phyloP scores from a whole-genome alignment of 2,888 invertebrate species.

The Molorchus minor region DNA sequence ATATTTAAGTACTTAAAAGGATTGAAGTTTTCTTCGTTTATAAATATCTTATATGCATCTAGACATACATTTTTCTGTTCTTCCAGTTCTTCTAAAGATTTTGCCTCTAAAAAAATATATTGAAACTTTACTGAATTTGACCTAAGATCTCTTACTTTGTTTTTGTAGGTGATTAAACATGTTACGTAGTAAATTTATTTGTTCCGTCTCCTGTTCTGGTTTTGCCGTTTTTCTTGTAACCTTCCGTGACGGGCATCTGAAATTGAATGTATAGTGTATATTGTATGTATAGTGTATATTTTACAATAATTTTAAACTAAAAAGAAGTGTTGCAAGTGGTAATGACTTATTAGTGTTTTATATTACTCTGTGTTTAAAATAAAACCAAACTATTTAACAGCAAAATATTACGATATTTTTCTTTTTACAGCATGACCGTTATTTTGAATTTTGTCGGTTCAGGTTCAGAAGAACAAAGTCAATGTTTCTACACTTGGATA shows the following conservation, averaged over 20 bases:
- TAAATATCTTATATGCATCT: not conserved
- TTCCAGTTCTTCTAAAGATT: not conserved
- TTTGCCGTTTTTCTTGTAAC: slow-evolving; percentile 22
- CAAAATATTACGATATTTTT: too few relatives aligned
- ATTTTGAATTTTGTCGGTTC: not conserved
- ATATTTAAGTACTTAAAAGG: slow-evolving; percentile 24
- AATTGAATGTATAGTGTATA: slow-evolving; percentile 14
- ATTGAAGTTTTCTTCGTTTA: slow-evolving; percentile 3
- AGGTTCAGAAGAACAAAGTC: too few relatives aligned
- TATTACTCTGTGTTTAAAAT: not conserved
- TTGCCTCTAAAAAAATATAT: not conserved
- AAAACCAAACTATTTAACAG: not conserved
- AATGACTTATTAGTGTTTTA: too few relatives aligned
- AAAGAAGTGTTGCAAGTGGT: too few relatives aligned
- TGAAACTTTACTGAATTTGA: not conserved
- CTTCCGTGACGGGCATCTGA: slow-evolving; percentile 39
- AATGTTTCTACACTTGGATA: too few relatives aligned
- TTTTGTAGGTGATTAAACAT: not conserved
- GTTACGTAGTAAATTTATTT: slow-evolving; percentile 6
- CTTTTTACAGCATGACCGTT: too few relatives aligned
- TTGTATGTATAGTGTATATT: not conserved
- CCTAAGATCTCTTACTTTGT: slow-evolving; percentile 1
- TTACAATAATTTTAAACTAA: not conserved
- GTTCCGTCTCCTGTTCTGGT: slow-evolving; percentile 13
- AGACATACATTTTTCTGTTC: not conserved